phyloP scores from a whole-genome alignment of 1,140 invertebrate species.

The Lamellibrachia luymesi region DNA sequence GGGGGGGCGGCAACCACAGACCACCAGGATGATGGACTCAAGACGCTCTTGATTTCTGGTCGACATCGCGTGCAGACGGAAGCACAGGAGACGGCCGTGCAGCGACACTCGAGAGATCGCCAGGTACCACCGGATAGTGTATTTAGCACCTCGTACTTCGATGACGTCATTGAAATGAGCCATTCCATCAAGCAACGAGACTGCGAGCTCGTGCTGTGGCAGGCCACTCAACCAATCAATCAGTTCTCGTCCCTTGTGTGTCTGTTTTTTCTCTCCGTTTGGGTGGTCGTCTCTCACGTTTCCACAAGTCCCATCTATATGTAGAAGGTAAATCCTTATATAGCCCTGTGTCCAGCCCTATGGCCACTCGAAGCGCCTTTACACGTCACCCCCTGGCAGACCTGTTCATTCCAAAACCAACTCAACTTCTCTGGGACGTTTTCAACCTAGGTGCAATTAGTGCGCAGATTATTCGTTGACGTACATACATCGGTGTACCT shows the following conservation, averaged over 20 bases:
- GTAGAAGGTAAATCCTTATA: no score
- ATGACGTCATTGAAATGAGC: neutral
- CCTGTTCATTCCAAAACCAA: no score
- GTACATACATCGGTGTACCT: no score
- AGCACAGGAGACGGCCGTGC: neutral
- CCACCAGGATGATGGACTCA: neutral
- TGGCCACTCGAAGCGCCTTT: no score
- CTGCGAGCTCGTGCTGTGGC: neutral
- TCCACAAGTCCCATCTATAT: neutral
- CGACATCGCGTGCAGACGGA: neutral
- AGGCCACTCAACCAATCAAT: neutral
- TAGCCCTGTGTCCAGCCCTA: no score
- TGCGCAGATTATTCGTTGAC: no score
- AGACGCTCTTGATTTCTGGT: no score
- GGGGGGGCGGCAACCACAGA: neutral
- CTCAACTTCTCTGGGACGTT: no score
- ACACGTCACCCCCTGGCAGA: no score
- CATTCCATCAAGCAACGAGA: neutral
- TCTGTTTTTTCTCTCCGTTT: neutral
- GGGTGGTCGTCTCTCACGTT: neutral
- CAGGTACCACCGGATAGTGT: neutral
- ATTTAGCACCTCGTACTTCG: neutral
- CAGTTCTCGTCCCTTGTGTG: neutral
- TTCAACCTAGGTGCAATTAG: no score
- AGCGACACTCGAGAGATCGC: neutral